Percentiles rank a stretch among this genome's conserved stretches.
Conservation (phyloP, 2,888 invertebrate species). For the Platerodrilus igneus region DNA sequence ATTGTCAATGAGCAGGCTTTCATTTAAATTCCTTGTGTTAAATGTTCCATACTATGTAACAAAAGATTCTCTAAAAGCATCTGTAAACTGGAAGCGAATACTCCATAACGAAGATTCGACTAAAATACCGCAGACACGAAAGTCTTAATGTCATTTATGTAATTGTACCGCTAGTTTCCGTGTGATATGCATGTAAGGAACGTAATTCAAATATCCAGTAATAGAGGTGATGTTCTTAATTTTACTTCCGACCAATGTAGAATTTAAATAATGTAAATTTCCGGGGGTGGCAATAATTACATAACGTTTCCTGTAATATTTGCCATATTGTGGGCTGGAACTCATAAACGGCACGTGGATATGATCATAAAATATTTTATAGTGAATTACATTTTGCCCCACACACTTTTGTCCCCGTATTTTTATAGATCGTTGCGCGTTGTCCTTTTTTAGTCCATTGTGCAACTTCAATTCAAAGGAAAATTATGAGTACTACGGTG, state of each 20-base stretch:
- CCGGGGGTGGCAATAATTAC: no score
- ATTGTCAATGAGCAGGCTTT: no score
- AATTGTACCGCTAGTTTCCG: constrained; percentile 17
- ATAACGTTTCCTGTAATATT: no score
- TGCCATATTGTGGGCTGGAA: constrained; percentile 1
- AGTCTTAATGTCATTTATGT: constrained; percentile 18
- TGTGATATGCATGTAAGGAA: constrained; percentile 9
- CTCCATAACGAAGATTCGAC: no score
- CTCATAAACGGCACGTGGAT: constrained; percentile 1
- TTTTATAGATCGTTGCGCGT: constrained; percentile 11
- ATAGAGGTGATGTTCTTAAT: constrained; percentile 15
- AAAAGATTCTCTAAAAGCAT: constrained; percentile 10
- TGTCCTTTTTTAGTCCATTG: constrained; percentile 12
- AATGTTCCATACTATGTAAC: constrained; percentile 12
- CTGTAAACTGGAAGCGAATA: no score
- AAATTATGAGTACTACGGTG: constrained; percentile 6
- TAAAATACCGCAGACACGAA: no score
- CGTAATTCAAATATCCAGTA: constrained; percentile 14
- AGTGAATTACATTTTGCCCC: constrained; percentile 7
- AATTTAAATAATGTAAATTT: constrained; percentile 2
- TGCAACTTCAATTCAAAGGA: constrained; percentile 4
- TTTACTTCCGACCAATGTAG: constrained; percentile 8
- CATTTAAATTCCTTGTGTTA: constrained; percentile 8
- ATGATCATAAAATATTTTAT: constrained; percentile 12
- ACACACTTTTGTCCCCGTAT: constrained; percentile 11